Percentiles rank a stretch among this genome's conserved stretches.
Conservation (phyloP, 2,113 vertebrate species). For the Pseudorasbora parva region DNA sequence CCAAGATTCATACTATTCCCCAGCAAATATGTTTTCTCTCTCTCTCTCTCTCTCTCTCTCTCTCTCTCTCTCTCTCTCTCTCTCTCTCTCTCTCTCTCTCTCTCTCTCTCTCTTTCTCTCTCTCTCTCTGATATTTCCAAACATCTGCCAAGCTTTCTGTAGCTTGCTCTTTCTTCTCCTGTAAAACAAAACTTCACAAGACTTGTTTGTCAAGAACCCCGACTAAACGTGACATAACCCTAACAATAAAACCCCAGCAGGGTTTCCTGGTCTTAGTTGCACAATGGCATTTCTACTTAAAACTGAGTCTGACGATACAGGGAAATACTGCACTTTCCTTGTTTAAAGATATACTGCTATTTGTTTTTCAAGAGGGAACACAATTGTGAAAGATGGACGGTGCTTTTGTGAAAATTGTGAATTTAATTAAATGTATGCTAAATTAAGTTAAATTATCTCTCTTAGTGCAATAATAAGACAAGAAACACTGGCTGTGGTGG, state of each 20-base stretch:
- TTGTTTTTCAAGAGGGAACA: neutral
- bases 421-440: neutral
- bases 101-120: neutral
- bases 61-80: too few species aligned
- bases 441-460: neutral
- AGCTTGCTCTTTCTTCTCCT: neutral
- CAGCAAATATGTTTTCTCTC: neutral
- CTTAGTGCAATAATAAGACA: neutral
- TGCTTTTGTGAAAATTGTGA: neutral
- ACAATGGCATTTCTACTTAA: neutral
- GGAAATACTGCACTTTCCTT: neutral
- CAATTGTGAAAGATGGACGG: neutral
- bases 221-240: constrained; percentile 27
- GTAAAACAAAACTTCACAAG: constrained; percentile 7
- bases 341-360: neutral
- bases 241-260: neutral
- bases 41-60: neutral
- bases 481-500: neutral
- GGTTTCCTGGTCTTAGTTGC: neutral
- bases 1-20: constrained; percentile 15
- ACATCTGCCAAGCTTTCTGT: constrained; percentile 29
- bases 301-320: neutral
- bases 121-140: constrained; percentile 30
- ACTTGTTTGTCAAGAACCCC: constrained; percentile 22
- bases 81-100: neutral